Percentiles rank a stretch among this genome's conserved stretches.
Conservation (phyloP, 2,113 vertebrate species). For the Pimephales promelas region DNA sequence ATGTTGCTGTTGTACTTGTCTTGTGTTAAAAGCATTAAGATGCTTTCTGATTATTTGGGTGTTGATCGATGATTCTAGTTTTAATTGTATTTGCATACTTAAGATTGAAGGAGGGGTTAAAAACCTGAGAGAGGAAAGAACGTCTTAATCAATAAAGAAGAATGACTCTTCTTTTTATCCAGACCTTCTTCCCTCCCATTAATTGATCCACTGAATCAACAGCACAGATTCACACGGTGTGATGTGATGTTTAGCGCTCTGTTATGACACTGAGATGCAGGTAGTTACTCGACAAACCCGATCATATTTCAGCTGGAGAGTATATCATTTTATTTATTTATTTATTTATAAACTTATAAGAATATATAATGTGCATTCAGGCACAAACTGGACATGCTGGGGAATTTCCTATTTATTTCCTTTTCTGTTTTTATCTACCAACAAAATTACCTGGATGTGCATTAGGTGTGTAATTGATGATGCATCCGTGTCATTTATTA, state of each 20-base stretch:
- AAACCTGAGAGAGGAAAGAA: conserved; percentile 51
- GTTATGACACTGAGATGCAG: not conserved
- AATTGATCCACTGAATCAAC: conserved; percentile 68
- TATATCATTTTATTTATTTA: not conserved
- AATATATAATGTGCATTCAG: not conserved
- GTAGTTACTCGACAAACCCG: not conserved
- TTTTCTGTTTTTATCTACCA: not conserved
- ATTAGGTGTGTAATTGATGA: not conserved
- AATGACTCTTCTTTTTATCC: conserved; percentile 63
- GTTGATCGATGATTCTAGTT: conserved; percentile 42
- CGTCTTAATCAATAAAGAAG: conserved; percentile 64
- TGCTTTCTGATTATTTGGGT: conserved; percentile 35
- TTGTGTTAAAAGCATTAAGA: not conserved
- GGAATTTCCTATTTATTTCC: not conserved
- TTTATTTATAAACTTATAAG: too few species aligned
- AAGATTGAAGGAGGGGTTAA: conserved; percentile 39
- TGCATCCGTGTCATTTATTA: not conserved
- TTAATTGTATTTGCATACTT: conserved; percentile 57
- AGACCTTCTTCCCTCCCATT: conserved; percentile 74
- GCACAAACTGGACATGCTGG: not conserved
- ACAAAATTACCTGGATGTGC: not conserved
- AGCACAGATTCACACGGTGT: conserved; percentile 40
- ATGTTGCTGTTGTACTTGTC: not conserved
- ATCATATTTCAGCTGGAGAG: not conserved
- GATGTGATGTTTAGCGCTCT: conserved; percentile 61